phyloP scores from a whole-genome alignment of 2,888 invertebrate genomes.

The Platycheirus rosarum region DNA sequence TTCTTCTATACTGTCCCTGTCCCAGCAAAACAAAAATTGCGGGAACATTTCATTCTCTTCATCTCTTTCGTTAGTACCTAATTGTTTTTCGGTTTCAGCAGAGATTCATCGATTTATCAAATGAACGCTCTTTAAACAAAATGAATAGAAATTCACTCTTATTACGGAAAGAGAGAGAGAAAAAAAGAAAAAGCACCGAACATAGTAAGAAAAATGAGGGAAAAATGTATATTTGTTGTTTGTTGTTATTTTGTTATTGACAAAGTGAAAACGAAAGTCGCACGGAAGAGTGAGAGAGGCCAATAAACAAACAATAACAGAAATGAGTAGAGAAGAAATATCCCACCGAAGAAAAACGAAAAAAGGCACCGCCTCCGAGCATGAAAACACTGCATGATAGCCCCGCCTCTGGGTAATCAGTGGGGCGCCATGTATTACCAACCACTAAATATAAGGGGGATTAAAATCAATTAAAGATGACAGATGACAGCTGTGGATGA shows the following conservation, averaged over 20 bases:
- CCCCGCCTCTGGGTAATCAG: constrained; percentile 58
- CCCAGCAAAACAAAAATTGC: constrained; percentile 57
- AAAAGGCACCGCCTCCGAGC: constrained; percentile 49
- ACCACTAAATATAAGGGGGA: constrained; percentile 7
- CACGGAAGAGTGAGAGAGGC: constrained; percentile 56
- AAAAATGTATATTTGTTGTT: constrained; percentile 54
- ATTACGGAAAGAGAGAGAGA: constrained; percentile 27
- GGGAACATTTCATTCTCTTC: constrained; percentile 45
- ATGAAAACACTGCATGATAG: constrained; percentile 14
- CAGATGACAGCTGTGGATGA: constrained; percentile 49
- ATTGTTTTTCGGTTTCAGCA: constrained; percentile 5
- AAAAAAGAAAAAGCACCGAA: constrained; percentile 18
- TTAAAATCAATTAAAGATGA: constrained; percentile 55
- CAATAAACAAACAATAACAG: constrained; percentile 23
- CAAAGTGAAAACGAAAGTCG: constrained; percentile 69
- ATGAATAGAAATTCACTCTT: constrained; percentile 34
- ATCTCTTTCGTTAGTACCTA: not conserved
- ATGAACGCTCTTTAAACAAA: constrained; percentile 40
- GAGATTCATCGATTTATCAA: constrained; percentile 65
- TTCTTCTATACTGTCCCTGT: not conserved
- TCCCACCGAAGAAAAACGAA: constrained; percentile 35
- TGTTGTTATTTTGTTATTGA: constrained; percentile 73
- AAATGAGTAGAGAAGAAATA: constrained; percentile 18
- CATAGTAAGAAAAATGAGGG: not conserved
- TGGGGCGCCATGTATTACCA: constrained; percentile 44